Conservation (phyloP, 2,113 vertebrate species). For the Nycticebus coucang region DNA sequence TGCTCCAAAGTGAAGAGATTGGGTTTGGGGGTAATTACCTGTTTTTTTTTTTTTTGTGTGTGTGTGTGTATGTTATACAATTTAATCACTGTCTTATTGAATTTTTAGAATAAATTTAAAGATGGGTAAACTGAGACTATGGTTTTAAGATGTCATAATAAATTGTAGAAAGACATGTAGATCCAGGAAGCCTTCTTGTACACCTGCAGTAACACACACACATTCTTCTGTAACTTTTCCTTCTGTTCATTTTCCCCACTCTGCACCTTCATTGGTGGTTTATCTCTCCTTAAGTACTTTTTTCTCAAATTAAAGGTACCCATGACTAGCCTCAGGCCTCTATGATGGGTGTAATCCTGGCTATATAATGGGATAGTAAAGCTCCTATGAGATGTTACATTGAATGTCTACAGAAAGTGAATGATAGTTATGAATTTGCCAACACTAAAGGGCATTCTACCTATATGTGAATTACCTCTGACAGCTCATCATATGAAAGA, state of each 20-base stretch:
- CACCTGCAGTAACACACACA: background rate
- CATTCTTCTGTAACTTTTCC: background rate
- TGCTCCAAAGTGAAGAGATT: background rate
- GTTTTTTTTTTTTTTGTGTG: background rate
- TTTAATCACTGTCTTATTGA: background rate
- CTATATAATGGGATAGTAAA: background rate
- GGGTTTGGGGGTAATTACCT: background rate
- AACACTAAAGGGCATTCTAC: constrained; percentile 10
- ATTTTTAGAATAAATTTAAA: background rate
- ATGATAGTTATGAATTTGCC: constrained; percentile 3
- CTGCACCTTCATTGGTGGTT: rapidly evolving
- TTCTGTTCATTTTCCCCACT: background rate
- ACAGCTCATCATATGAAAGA: constrained; percentile 26
- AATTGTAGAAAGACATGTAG: background rate
- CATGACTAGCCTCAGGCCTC: background rate
- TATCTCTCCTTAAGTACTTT: background rate
- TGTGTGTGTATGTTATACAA: background rate
- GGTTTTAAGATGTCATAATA: background rate
- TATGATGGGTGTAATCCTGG: background rate
- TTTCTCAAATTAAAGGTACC: background rate
- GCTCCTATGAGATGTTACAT: background rate
- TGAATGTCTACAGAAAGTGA: background rate
- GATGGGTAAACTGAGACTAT: background rate
- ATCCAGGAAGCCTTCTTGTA: background rate
- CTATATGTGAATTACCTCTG: constrained; percentile 20